phyloP scores from a whole-genome alignment of 2,888 invertebrate genomes.

The Amphipyra berbera region DNA sequence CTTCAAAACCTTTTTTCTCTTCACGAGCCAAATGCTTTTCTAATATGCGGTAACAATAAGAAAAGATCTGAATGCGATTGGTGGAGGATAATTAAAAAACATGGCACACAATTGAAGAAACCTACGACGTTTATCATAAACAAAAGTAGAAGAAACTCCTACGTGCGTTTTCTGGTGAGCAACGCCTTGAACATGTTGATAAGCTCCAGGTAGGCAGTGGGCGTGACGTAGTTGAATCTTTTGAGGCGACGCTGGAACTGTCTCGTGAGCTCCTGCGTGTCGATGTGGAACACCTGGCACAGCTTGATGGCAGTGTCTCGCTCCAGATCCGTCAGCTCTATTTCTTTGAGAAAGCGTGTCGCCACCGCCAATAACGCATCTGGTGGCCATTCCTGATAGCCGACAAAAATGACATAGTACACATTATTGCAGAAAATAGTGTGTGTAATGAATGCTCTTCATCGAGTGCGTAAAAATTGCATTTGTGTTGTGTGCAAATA shows the following conservation, averaged over 20 bases:
- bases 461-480: too few relatives aligned
- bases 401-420: background rate
- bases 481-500: too few relatives aligned
- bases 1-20: too few relatives aligned
- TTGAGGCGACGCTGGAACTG: slow-evolving; percentile 91
- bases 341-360: slow-evolving; percentile 93
- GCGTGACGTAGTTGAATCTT: slow-evolving; percentile 96
- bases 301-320: slow-evolving; percentile 94
- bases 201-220: slow-evolving; percentile 97
- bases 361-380: slow-evolving; percentile 97
- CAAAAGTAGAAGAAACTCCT: slow-evolving; percentile 67
- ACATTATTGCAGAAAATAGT: too few relatives aligned
- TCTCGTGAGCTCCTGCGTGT: slow-evolving; percentile 93
- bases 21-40: too few relatives aligned
- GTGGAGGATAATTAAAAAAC: too few relatives aligned
- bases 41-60: too few relatives aligned
- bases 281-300: slow-evolving; percentile 97
- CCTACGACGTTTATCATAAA: background rate
- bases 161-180: slow-evolving; percentile 93
- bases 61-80: too few relatives aligned
- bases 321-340: slow-evolving; percentile 94
- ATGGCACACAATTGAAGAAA: too few relatives aligned
- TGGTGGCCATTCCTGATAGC: slow-evolving; percentile 95
- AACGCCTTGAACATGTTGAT: slow-evolving; percentile 97
- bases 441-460: too few relatives aligned